These are phyloP conservation scores for Drosophila fulvimacula DNA, from an alignment of 2,888 invertebrate genomes.

Conservation along the genomic window DNA sequence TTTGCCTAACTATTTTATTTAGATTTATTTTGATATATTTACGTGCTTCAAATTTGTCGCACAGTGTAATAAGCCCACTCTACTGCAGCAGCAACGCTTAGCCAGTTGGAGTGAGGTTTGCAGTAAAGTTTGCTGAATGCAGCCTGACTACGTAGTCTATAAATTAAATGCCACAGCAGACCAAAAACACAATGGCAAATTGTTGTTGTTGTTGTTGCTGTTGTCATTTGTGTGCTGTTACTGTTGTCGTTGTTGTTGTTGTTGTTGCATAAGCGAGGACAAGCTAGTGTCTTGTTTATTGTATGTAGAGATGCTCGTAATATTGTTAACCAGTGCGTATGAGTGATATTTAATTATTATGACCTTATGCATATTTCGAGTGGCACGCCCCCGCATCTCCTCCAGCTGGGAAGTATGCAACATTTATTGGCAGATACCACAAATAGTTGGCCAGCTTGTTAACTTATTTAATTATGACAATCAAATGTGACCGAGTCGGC, in stretches of 20 bases:
- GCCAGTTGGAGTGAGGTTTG: background rate
- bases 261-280: constrained; percentile 63
- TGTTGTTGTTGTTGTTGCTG: constrained; percentile 34
- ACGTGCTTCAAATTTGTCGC: constrained; percentile 14
- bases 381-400: constrained; percentile 12
- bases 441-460: constrained; percentile 45
- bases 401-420: constrained; percentile 27
- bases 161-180: constrained; percentile 58
- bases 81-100: background rate
- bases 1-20: too few relatives aligned
- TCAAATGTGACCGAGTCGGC: constrained; percentile 42
- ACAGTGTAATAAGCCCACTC: constrained; percentile 26
- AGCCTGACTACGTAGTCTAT: constrained; percentile 51
- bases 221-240: constrained; percentile 9
- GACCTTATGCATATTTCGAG: constrained; percentile 54
- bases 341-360: constrained; percentile 71
- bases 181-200: constrained; percentile 63
- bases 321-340: constrained; percentile 67
- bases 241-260: constrained; percentile 43
- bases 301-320: constrained; percentile 38
- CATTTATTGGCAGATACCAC: constrained; percentile 48
- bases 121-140: constrained; percentile 27
- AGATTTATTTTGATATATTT: too few relatives aligned
- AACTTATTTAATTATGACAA: constrained; percentile 63
- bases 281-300: constrained; percentile 65